Conservation (phyloP, 2,113 vertebrate genomes). For the Myiagra hebetior region DNA sequence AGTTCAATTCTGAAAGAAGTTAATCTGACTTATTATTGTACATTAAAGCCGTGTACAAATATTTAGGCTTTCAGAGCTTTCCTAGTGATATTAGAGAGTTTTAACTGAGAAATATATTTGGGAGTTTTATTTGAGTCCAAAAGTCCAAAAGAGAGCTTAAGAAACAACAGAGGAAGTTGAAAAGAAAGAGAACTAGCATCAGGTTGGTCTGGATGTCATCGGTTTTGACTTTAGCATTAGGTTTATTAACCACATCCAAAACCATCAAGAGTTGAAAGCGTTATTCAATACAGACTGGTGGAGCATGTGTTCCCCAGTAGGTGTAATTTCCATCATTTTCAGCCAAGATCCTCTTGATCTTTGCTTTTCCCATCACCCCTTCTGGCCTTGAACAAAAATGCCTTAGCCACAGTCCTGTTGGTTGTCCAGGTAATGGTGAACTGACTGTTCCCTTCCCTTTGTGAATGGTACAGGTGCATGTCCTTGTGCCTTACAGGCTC, state of each 20-base stretch:
- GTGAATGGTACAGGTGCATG: accelerated
- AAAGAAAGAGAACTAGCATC: neutral
- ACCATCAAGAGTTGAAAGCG: neutral
- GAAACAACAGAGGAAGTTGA: neutral
- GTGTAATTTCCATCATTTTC: neutral
- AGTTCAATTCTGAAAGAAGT: neutral
- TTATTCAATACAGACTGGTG: neutral
- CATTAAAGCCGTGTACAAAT: neutral
- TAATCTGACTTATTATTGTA: neutral
- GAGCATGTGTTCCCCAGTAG: neutral
- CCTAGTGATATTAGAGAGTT: neutral
- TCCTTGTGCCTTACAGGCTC: neutral
- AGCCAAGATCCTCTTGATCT: neutral
- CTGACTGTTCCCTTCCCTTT: neutral
- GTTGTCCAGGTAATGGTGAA: neutral
- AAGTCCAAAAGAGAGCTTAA: neutral
- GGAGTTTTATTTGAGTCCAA: neutral
- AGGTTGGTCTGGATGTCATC: neutral
- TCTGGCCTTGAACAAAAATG: neutral
- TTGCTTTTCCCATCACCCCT: neutral
- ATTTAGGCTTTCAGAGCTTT: neutral
- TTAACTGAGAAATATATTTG: neutral
- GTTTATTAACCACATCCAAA: neutral
- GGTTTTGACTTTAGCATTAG: neutral
- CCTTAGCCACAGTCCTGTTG: neutral